Base-by-base conservation (phyloP, 2,113 vertebrate species). In the Glaucidium brasilianum region DNA sequence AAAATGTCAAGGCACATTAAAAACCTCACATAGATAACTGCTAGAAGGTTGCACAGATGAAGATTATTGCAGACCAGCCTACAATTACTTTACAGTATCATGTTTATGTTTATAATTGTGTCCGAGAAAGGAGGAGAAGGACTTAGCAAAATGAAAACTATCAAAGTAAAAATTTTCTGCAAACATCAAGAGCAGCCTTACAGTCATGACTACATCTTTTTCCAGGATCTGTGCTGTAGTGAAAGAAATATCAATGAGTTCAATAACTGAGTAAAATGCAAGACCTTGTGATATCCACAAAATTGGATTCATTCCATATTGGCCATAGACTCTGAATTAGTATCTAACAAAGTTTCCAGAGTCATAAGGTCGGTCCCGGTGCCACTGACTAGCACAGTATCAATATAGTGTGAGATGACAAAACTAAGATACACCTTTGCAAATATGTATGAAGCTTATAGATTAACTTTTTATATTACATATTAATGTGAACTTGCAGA, bases 21-120 rank as follows among this genome's bases (percentile, higher is more conserved):
- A n/a, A 2, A 0, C 2, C 21, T 1, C 18, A 23, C 3, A 9
- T 1, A 59, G 9, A 3, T 37, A n/a, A 32, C 6, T n/a, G 12
- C 19, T 53, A 22, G 30, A 78, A 68, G 7, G 30, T 45, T 78
- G 19, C 37, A 72, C 20, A 76, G 39, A 7, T 43, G 15, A 8
- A 49, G 7, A 25, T 20, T 47, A n/a, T 32, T 74, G 26, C 14
- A 16, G 47, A 43, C 6, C 14, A n/a, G 11, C 27, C 11, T 58
- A 32, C 10, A 20, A 39, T 3, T 1, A 6, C 41, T 77, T 86
- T 58, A 35, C 6, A 15, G 12, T 41, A 15, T 30, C 5, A 6
- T 17, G 10, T 19, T 49, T 37, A 17, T 29, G 20, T 25, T 0
- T 1, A 5, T 37, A 79, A 58, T 10, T 7, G 15, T 32, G 32